Base-by-base conservation (phyloP, 2,113 vertebrate genomes). In the Esox niger region DNA sequence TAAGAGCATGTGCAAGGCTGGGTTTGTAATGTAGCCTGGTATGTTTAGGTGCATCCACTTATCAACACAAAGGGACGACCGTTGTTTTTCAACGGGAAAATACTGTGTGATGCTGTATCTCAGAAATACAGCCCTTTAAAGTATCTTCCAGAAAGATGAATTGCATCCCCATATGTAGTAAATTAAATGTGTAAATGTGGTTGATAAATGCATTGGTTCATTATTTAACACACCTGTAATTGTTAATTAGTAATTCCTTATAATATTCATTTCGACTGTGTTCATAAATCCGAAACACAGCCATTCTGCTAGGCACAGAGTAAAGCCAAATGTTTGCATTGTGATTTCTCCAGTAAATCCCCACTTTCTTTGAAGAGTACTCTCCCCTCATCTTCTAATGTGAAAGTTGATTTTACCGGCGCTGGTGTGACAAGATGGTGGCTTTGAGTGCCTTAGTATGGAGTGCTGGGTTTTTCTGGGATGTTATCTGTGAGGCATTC, bases 401-500 rank as follows among this genome's bases (percentile, higher is more conserved):
- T 23, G 15, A n/a, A 49, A 49, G 46, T 3, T 52, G n/a, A 23
- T 23, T 52, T 52, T 60, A 4, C 31, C 32, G 21, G 6, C 8
- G 25, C 25, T 4, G n/a, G 9, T 25, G 23, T 20, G 25, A 43
- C 23, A 49, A 49, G 15, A 2, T n/a, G 33, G 54, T 20, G 47
- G 54, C 43, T 35, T 35, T 64, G 35, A 27, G 29, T 25, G 13
- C 21, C 52, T 52, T 35, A 25, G 27, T 27, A n/a, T 31, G 32
- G 15, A 21, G 46, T 54, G 46, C 30, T 23, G 61, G 58, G 25
- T n/a, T n/a, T n/a, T n/a, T n/a, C n/a, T n/a, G 67, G 62, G 52
- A 66, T 71, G 47, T 70, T 71, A 62, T 70, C 66, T 33, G 43
- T 64, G 61, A 63, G 63, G 15, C 38, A 43, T 43, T 43, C 13